Evolutionary conservation across 1,140 invertebrate genomes (phyloP).

Genomic region (Drosophila funebris): DNA sequence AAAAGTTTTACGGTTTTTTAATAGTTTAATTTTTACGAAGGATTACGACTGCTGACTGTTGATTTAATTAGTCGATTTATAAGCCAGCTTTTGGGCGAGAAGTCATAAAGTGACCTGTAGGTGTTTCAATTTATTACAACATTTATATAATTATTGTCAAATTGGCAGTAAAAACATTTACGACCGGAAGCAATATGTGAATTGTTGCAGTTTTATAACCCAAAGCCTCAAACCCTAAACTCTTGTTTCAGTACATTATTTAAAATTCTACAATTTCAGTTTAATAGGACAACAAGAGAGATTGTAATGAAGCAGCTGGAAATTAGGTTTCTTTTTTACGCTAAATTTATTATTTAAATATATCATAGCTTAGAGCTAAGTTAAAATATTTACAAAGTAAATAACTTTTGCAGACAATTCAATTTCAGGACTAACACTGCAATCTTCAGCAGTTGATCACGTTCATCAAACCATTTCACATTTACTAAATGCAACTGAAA

Average conservation of each 20-base stretch:
- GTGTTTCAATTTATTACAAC: slow-evolving; percentile 56
- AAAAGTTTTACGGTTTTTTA: slow-evolving; percentile 58
- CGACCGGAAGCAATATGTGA: slow-evolving; percentile 44
- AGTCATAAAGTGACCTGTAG: slow-evolving; percentile 40
- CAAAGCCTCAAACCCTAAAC: neutral
- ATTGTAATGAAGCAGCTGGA: too few relatives aligned
- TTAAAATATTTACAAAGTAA: too few relatives aligned
- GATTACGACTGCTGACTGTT: slow-evolving; percentile 32
- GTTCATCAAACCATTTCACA: neutral
- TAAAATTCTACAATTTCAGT: too few relatives aligned
- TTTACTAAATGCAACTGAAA: neutral
- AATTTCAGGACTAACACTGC: too few relatives aligned
- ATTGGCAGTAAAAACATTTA: slow-evolving; percentile 57
- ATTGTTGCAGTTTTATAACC: slow-evolving; percentile 30
- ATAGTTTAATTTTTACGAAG: slow-evolving; percentile 45
- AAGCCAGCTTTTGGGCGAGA: slow-evolving; percentile 30
- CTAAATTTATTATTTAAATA: too few relatives aligned
- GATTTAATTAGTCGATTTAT: slow-evolving; percentile 70
- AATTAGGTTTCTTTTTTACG: too few relatives aligned
- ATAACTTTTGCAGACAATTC: too few relatives aligned
- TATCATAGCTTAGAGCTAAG: too few relatives aligned
- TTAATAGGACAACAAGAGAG: too few relatives aligned
- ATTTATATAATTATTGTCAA: slow-evolving; percentile 50
- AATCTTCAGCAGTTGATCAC: too few relatives aligned
- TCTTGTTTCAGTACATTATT: neutral